These are phyloP conservation scores for Drosophila novamexicana DNA, from an alignment of 1,140 invertebrate species.

Conservation along the genomic window DNA sequence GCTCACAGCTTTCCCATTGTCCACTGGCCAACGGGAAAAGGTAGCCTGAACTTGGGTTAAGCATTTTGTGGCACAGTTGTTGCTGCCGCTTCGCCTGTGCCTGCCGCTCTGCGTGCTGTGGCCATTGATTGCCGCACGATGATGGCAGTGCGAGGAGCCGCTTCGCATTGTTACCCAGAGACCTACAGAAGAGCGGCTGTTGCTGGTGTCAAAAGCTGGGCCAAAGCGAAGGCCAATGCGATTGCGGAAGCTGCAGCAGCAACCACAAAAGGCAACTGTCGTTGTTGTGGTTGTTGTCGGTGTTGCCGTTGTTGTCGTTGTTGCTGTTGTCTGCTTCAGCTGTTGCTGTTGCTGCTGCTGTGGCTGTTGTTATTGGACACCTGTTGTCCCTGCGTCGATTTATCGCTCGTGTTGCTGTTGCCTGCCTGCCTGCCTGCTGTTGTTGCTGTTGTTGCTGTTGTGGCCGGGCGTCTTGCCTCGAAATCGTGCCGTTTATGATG, in stretches of 20 bases:
- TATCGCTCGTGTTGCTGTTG: constrained; percentile 51
- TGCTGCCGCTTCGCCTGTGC: background rate
- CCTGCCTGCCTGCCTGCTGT: background rate
- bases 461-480: constrained; percentile 21
- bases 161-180: constrained; percentile 49
- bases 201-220: constrained; percentile 34
- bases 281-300: constrained; percentile 5
- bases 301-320: constrained; percentile 1
- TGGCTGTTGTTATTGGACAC: constrained; percentile 47
- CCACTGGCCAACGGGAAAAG: too few species aligned
- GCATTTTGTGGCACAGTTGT: constrained; percentile 11
- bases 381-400: constrained; percentile 71
- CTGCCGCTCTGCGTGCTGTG: constrained; percentile 1
- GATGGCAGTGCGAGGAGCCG: background rate
- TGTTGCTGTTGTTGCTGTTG: constrained; percentile 28
- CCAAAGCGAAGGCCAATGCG: constrained; percentile 23
- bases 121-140: background rate
- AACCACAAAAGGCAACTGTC: constrained; percentile 37
- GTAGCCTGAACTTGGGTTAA: constrained; percentile 1
- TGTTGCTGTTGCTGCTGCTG: constrained; percentile 13
- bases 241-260: constrained; percentile 45
- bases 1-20: too few species aligned
- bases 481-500: constrained; percentile 57
- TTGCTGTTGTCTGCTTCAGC: constrained; percentile 3
- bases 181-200: constrained; percentile 28